Conservation (phyloP, 1,140 invertebrate species). For the Aradophagus sp. region DNA sequence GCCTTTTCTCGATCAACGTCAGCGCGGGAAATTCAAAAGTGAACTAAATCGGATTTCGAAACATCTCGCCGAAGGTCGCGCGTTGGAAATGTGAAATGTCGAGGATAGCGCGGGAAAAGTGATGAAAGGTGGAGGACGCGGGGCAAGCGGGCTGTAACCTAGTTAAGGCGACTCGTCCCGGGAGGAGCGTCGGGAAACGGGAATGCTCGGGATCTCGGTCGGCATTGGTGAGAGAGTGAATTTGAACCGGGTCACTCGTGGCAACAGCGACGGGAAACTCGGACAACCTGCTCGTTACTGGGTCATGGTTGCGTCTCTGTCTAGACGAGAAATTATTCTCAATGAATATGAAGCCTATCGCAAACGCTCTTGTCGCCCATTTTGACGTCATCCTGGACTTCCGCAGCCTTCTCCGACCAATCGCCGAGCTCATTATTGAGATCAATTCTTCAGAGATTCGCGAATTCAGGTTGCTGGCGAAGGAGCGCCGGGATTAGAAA, state of each 20-base stretch:
- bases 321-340: conserved; percentile 51
- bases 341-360: conserved; percentile 42
- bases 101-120: conserved; percentile 28
- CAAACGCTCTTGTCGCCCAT: conserved; percentile 5
- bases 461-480: no score
- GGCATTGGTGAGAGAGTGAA: conserved; percentile 49
- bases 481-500: no score
- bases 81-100: conserved; percentile 8
- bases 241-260: conserved; percentile 55
- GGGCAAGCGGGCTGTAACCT: conserved; percentile 45
- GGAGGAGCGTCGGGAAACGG: conserved; percentile 39
- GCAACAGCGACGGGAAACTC: conserved; percentile 42
- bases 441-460: no score
- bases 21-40: no score
- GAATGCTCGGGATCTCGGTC: conserved; percentile 41
- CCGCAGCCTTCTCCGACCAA: no score
- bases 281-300: conserved; percentile 52
- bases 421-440: no score
- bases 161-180: conserved; percentile 49
- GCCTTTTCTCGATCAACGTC: not conserved
- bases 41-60: no score
- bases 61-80: conserved; percentile 11
- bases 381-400: conserved; percentile 14
- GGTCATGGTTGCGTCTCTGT: conserved; percentile 51
- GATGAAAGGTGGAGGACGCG: conserved; percentile 7